Conservation (phyloP, 2,113 vertebrate genomes). For the Peucedramus taeniatus region DNA sequence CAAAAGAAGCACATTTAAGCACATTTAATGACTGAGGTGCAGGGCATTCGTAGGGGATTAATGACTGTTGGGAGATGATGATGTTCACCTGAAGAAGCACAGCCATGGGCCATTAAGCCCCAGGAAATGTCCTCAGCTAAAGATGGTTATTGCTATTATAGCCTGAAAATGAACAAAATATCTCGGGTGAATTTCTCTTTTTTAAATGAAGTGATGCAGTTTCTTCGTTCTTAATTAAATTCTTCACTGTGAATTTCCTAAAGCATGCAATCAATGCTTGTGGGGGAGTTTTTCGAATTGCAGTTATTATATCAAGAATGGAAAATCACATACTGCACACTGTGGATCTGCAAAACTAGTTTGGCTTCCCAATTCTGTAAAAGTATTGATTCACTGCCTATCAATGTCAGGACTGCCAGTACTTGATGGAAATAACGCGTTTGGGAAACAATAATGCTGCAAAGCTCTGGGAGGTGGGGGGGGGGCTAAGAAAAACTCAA, state of each 20-base stretch:
- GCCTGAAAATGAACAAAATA: not conserved
- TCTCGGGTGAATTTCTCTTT: not conserved
- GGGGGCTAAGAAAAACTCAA: not conserved
- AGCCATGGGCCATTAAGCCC: constrained; percentile 26
- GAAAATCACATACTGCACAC: not conserved
- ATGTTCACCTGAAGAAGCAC: constrained; percentile 27
- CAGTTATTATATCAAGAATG: not conserved
- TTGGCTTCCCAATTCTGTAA: not conserved
- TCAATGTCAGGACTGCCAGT: not conserved
- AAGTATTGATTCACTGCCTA: constrained; percentile 28
- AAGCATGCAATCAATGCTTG: not conserved
- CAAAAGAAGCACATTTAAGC: constrained; percentile 13
- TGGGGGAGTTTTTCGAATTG: not conserved
- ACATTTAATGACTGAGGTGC: constrained; percentile 23
- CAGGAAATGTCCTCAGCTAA: constrained; percentile 49
- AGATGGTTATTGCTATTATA: constrained; percentile 33
- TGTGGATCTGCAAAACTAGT: constrained; percentile 4
- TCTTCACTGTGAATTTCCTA: not conserved
- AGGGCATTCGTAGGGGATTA: constrained; percentile 15
- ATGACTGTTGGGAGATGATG: constrained; percentile 47
- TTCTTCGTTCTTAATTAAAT: constrained; percentile 15
- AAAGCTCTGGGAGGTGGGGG: not conserved
- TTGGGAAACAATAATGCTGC: not conserved
- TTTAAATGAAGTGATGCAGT: not conserved
- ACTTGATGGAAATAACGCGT: not conserved